Evolutionary conservation across 2,113 vertebrate genomes (phyloP).

Genomic region (Bothrops jararaca): DNA sequence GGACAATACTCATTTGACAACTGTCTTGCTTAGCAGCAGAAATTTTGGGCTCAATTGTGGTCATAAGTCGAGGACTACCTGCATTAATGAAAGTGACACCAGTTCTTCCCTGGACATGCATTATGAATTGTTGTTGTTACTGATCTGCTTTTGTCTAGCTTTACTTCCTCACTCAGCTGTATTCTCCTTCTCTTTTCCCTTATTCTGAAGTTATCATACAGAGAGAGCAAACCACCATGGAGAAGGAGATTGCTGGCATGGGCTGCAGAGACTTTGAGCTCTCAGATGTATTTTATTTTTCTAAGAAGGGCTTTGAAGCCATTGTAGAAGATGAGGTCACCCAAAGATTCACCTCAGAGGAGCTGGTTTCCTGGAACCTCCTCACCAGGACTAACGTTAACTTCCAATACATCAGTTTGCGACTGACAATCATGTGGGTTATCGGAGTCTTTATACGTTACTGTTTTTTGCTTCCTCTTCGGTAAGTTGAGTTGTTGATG

Average conservation of each 20-base stretch:
- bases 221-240: constrained; percentile 82
- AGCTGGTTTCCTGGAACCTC: constrained; percentile 95
- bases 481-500: constrained; percentile 69
- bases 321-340: constrained; percentile 95
- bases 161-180: background rate
- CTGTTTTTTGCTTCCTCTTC: constrained; percentile 84
- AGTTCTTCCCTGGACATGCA: background rate
- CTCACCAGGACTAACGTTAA: constrained; percentile 93
- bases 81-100: background rate
- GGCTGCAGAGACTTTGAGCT: constrained; percentile 78
- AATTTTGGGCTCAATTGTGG: background rate
- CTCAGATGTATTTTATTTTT: constrained; percentile 89
- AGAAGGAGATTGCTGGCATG: constrained; percentile 78
- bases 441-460: constrained; percentile 88
- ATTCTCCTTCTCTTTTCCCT: background rate
- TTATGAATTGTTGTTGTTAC: background rate
- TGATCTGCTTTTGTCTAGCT: background rate
- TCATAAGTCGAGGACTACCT: background rate
- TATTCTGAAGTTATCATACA: constrained; percentile 85
- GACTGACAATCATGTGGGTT: constrained; percentile 87
- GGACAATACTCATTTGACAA: no score
- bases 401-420: constrained; percentile 88
- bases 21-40: no score
- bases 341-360: constrained; percentile 93
- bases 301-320: constrained; percentile 87